Base-by-base conservation (phyloP, 2,113 vertebrate genomes). In the Hippolais icterina region DNA sequence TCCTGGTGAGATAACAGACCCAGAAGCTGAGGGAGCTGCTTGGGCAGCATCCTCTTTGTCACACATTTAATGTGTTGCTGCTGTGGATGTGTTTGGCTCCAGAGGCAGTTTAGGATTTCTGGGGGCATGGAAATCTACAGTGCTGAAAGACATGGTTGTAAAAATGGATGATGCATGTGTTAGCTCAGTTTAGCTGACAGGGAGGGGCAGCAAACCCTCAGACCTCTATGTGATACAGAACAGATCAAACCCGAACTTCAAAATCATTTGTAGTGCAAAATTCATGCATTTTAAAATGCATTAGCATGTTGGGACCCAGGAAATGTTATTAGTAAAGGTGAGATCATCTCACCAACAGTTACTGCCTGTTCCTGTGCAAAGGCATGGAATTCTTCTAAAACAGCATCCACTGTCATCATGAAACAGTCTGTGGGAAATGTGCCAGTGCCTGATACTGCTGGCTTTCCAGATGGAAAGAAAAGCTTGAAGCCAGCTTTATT, bases 401-500 rank as follows among this genome's bases (percentile, higher is more conserved):
- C 19, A 81, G n/a, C 41, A 74, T 80, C 82, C 69, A 11, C 35
- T 78, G 72, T 22, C 83, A 74, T 20, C 44, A 12, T 60, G 77
- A 53, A 88, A 31, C 46, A 53, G 42, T n/a, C 60, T 52, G 68
- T 83, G 52, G 86, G 93, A 95, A 52, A 54, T 25, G 60, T 94
- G 94, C 61, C 91, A 71, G 64, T 46, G 65, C 52, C 77, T 71
- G 64, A 3, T 29, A 42, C 87, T 89, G 72, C 90, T 88, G 90
- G 28, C 68, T 91, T 63, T 80, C 86, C 91, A 94, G 89, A 92
- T 95, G 89, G 93, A 92, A 61, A 71, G 52, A 39, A 93, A 65
- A 74, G 49, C 52, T 66, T 66, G 60, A 56, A 87, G 80, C 79
- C 88, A 93, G 54, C 52, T 79, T 18, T 37, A 27, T 52, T 91